Evolutionary conservation across 2,888 invertebrate genomes (phyloP).

Genomic region (Andrena trimmerana): DNA sequence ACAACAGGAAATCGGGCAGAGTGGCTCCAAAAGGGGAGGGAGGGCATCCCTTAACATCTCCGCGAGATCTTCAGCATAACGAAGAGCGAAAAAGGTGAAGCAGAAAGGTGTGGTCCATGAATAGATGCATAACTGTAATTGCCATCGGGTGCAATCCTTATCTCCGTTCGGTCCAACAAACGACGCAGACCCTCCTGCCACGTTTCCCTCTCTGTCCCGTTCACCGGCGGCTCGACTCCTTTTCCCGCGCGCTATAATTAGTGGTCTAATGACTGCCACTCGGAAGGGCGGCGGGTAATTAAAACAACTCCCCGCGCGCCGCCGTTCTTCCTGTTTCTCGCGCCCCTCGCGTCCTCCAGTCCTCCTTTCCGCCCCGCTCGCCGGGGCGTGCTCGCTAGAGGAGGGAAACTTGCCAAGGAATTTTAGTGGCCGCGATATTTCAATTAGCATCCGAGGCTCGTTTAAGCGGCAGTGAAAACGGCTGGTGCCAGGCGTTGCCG

Average conservation of each 20-base stretch:
- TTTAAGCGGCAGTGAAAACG: conserved; percentile 79
- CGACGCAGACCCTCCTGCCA: not conserved
- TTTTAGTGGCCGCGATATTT: conserved; percentile 83
- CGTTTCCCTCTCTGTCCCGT: conserved; percentile 20
- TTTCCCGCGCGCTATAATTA: conserved; percentile 84
- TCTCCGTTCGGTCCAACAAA: not conserved
- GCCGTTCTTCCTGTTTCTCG: conserved; percentile 61
- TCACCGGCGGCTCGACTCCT: conserved; percentile 74
- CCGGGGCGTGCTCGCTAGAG: conserved; percentile 45
- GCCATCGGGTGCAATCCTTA: not conserved
- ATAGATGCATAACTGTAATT: no score
- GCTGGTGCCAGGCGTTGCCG: conserved; percentile 53
- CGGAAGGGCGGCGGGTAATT: conserved; percentile 83
- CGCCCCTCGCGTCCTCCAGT: conserved; percentile 39
- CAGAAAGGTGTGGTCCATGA: not conserved
- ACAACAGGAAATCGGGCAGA: not conserved
- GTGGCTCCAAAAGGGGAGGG: no score
- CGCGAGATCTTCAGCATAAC: not conserved
- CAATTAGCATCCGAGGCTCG: conserved; percentile 82
- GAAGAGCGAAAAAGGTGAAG: no score
- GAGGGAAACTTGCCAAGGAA: conserved; percentile 79
- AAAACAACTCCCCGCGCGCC: conserved; percentile 79
- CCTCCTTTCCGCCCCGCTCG: conserved; percentile 58
- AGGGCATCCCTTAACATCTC: not conserved
- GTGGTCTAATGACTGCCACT: conserved; percentile 84